Conservation (phyloP, 2,113 vertebrate genomes). For the Triplophysa rosa region DNA sequence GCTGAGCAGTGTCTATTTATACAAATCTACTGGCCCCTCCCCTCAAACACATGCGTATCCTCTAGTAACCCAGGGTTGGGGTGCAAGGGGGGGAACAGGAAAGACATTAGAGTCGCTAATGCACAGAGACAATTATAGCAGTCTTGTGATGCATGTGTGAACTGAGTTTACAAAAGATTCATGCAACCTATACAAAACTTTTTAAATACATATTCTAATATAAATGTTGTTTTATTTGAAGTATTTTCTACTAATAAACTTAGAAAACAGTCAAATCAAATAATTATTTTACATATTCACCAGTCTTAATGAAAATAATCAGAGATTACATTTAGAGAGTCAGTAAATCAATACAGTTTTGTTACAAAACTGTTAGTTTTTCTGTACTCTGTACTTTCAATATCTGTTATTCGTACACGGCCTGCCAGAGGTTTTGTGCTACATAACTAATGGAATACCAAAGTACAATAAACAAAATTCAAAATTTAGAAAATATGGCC, state of each 20-base stretch:
- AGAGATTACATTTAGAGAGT: too few species aligned
- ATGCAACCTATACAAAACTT: too few species aligned
- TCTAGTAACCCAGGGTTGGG: not conserved
- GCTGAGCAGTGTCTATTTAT: slow-evolving; percentile 16
- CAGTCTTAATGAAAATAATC: too few species aligned
- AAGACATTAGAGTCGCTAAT: not conserved
- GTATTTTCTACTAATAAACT: not conserved
- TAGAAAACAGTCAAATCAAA: not conserved
- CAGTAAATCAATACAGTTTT: too few species aligned
- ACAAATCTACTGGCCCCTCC: slow-evolving; percentile 25
- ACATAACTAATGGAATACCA: too few species aligned
- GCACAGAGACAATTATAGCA: not conserved
- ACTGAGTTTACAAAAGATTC: too few species aligned
- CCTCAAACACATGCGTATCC: slow-evolving; percentile 8
- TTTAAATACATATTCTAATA: too few species aligned
- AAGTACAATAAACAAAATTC: not conserved
- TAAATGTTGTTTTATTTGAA: too few species aligned
- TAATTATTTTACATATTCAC: too few species aligned
- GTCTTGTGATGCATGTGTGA: too few species aligned
- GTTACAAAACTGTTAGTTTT: too few species aligned
- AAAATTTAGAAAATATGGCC: too few species aligned
- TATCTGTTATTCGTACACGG: not conserved
- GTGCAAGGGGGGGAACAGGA: slow-evolving; percentile 3
- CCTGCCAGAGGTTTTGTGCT: not conserved
- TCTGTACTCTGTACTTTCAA: not conserved